phyloP scores from a whole-genome alignment of 2,888 invertebrate species.

The Baronia brevicornis region DNA sequence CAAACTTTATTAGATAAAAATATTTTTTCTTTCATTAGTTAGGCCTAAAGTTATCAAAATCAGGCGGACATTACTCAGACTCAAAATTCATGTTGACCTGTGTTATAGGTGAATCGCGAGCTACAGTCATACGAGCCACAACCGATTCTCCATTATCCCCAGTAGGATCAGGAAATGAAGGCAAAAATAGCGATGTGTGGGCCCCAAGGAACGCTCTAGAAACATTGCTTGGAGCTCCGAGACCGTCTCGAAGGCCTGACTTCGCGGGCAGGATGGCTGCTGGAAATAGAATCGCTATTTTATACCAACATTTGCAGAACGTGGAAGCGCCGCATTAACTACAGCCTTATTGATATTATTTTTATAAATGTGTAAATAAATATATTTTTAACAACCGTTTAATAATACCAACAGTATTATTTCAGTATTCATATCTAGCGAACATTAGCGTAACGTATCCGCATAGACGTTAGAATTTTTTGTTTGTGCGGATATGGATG shows the following conservation, averaged over 20 bases:
- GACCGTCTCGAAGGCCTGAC: constrained; percentile 72
- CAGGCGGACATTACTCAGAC: too few relatives aligned
- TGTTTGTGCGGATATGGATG: too few relatives aligned
- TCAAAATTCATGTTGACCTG: too few relatives aligned
- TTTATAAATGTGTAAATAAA: constrained; percentile 10
- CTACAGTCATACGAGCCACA: constrained; percentile 78
- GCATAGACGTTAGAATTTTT: too few relatives aligned
- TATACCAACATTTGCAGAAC: constrained; percentile 82
- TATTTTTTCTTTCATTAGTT: too few relatives aligned
- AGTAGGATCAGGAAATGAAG: constrained; percentile 71
- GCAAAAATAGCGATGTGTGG: constrained; percentile 45
- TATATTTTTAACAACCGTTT: too few relatives aligned
- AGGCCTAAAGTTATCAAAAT: too few relatives aligned
- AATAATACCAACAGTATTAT: too few relatives aligned
- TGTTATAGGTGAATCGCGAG: constrained; percentile 54
- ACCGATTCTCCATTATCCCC: constrained; percentile 92
- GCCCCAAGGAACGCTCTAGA: constrained; percentile 71
- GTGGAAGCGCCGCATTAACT: constrained; percentile 48
- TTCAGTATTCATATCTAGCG: too few relatives aligned
- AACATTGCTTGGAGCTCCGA: constrained; percentile 68
- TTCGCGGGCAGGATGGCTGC: constrained; percentile 81
- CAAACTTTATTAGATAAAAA: too few relatives aligned
- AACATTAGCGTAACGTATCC: too few relatives aligned
- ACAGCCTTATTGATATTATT: too few relatives aligned
- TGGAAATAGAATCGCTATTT: constrained; percentile 77